These are phyloP conservation scores for Megalops atlanticus DNA, from an alignment of 2,113 vertebrate genomes.

Conservation along the genomic window DNA sequence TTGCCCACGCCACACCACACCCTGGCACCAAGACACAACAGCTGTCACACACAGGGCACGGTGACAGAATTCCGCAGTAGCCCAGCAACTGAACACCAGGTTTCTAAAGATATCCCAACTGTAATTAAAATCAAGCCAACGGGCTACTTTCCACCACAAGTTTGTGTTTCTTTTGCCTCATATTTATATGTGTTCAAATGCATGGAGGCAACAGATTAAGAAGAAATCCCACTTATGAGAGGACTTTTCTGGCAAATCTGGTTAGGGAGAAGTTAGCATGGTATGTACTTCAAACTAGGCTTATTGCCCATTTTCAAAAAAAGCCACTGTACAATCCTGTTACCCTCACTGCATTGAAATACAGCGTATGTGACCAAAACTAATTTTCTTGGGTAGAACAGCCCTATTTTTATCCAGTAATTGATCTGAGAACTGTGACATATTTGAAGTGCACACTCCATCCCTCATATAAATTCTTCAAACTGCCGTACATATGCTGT, in stretches of 20 bases:
- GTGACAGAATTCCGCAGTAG: no score
- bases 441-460: not conserved
- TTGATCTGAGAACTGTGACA: not conserved
- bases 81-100: not conserved
- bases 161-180: not conserved
- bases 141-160: not conserved
- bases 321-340: not conserved
- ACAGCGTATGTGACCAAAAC: not conserved
- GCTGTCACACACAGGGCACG: no score
- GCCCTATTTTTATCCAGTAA: not conserved
- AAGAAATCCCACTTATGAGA: constrained; percentile 22
- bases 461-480: not conserved
- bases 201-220: constrained; percentile 33
- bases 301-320: constrained; percentile 45
- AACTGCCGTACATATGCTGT: no score
- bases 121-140: not conserved
- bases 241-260: constrained; percentile 33
- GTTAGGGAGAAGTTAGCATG: constrained; percentile 27
- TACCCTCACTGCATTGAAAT: not conserved
- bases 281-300: constrained; percentile 42
- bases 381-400: not conserved
- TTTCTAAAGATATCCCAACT: not conserved
- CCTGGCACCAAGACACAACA: not conserved
- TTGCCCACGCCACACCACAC: not conserved
- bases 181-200: constrained; percentile 24